Evolutionary conservation across 2,888 invertebrate species (phyloP).

Genomic region (Cenopis cana): DNA sequence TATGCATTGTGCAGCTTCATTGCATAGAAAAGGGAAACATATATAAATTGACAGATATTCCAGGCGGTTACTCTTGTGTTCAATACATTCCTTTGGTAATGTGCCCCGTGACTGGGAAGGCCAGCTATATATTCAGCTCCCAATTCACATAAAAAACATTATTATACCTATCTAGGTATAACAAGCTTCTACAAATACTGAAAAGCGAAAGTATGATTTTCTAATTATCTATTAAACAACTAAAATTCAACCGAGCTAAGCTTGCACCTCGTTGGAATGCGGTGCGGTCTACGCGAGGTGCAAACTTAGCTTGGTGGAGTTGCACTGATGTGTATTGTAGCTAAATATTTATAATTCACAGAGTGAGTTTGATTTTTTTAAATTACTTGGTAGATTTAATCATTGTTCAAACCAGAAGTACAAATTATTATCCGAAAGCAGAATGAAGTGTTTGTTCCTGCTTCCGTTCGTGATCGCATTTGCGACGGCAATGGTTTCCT

Average conservation of each 20-base stretch:
- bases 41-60: conserved; percentile 2
- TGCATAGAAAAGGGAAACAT: not conserved
- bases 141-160: not conserved
- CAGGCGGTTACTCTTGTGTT: conserved; percentile 9
- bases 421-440: not conserved
- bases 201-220: too few species aligned
- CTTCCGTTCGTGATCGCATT: conserved; percentile 7
- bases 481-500: conserved; percentile 12
- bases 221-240: too few species aligned
- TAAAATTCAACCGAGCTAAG: too few species aligned
- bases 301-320: too few species aligned
- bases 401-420: too few species aligned
- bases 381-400: too few species aligned
- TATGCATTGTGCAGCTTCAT: not conserved
- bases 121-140: not conserved
- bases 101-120: not conserved
- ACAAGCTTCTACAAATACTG: not conserved
- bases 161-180: too few species aligned
- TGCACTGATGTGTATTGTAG: too few species aligned
- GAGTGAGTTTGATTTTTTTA: too few species aligned
- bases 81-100: not conserved
- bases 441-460: conserved; percentile 14
- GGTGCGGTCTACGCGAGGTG: too few species aligned
- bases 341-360: too few species aligned
- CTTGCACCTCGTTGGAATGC: too few species aligned